Base-by-base conservation (phyloP, 1,140 invertebrate genomes). In the Chionoecetes opilio region DNA sequence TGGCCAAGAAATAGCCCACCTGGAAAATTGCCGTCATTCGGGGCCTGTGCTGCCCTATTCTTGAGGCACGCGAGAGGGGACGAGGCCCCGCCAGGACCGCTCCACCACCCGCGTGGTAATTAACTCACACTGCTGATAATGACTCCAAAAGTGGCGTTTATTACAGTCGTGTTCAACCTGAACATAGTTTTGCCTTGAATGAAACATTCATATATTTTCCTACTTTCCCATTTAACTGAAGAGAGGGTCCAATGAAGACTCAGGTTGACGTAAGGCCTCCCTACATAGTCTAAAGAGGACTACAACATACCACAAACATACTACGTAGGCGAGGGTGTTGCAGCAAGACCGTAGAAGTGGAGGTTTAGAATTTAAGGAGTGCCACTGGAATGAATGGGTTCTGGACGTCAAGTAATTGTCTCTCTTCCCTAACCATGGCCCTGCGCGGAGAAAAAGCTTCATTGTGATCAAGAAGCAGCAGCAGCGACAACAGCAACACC, bases 1-100 rank as follows among this genome's bases (percentile, higher is more conserved):
- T n/a, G n/a, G 46, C 46, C 63, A 75, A n/a, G n/a, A 75, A 75
- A 75, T 75, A n/a, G 63, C n/a, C n/a, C 63, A n/a, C 63, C n/a
- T 75, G 63, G 63, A 75, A 75, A n/a, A 75, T n/a, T 75, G 63
- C 3, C 63, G 63, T n/a, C 63, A 3, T 26, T 26, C 21, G 63
- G 63, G 63, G 6, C n/a, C 63, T 17, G 9, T 9, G 46, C 8
- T 53, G 46, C 46, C 46, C 46, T 53, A 53, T 17, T 53, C 46
- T 17, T 53, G 9, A 53, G 46, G 46, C 9, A 53, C 11, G 46
- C 46, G 21, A 5, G 41, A 14, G 41, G 14, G 46, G 2, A 17
- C 0, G 46, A 53, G 46, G 46, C 11, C 2, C 46, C 8, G 2
- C 46, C 46, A 9, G 21, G 9, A 9, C 63, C n/a, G 63, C 26